Evolutionary conservation across 2,888 invertebrate genomes (phyloP).

Genomic region (Heliothis peltigera): DNA sequence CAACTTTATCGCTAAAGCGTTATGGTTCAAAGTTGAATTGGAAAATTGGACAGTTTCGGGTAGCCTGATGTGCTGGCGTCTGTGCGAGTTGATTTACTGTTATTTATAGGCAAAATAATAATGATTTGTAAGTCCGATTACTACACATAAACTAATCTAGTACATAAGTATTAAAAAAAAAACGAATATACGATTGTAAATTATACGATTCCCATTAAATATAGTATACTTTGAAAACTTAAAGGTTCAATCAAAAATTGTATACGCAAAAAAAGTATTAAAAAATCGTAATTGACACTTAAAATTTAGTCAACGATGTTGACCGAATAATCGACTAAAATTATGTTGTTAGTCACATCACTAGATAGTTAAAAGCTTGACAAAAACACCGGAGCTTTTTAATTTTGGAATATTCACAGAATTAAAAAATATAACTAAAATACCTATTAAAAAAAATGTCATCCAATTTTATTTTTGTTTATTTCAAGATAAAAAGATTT

Average conservation of each 20-base stretch:
- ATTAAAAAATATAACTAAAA: too few species aligned
- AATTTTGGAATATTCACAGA: too few species aligned
- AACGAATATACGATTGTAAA: constrained; percentile 79
- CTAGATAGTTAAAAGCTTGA: constrained; percentile 15
- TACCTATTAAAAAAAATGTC: too few species aligned
- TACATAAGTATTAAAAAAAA: constrained; percentile 61
- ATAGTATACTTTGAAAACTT: constrained; percentile 71
- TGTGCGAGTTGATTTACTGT: not conserved
- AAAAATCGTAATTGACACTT: constrained; percentile 59
- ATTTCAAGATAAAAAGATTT: too few species aligned
- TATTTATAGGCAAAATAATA: not conserved
- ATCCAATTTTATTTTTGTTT: too few species aligned
- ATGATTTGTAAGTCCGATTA: not conserved
- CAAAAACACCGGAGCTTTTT: not conserved
- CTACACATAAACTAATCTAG: constrained; percentile 50
- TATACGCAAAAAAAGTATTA: constrained; percentile 80
- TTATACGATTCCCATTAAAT: constrained; percentile 78
- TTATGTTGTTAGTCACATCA: constrained; percentile 20
- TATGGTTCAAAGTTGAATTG: too few species aligned
- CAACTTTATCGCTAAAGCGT: too few species aligned
- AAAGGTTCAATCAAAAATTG: constrained; percentile 81
- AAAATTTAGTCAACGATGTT: constrained; percentile 56
- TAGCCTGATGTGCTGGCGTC: too few species aligned
- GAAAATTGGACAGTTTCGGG: too few species aligned
- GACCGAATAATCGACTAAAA: constrained; percentile 51